Evolutionary conservation across 92 coral and sea anemone genomes (phyloP), one percentile per base, ranked within the genome.

Genomic region (Pocillopora meandrina): DNA sequence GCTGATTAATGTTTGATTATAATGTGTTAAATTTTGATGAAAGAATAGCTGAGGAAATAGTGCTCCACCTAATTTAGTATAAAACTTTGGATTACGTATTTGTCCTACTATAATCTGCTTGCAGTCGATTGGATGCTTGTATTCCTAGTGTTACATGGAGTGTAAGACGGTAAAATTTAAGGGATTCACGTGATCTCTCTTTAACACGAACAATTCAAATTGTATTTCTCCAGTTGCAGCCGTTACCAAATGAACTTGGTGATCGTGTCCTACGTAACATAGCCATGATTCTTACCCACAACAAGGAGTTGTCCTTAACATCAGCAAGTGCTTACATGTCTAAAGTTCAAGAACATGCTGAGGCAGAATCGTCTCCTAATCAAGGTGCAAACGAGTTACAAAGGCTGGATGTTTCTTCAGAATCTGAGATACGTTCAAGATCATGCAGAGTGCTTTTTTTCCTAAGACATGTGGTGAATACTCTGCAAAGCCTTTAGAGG

Each of bases 251-350:
- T 62, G 95, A 95, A 66, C 78, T 93, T 55, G 88, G 84, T 72
- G 98, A 94, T 56, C 95, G 95, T 56, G 93, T 91, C 9, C 88
- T 95, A 5, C 95, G 94, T 49, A 91, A 92, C 14, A 71, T 88
- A 47, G 88, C 93, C 71, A 87, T 89, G 91, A 91, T 92, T 70
- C 93, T 95, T 11, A 93, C 98, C 18, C 97, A 90, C 52, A 90
- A 89, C 85, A 79, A 85, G 35, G 86, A 71, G 60, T 61, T 93
- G 59, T 88, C 93, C 66, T 84, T 93, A 13, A 93, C 97, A 10
- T 83, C 77, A 23, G 70, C 93, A 56, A 82, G 91, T 66, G 84
- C 57, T 33, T 23, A 4, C 49, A 68, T 57, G 73, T 21, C 31
- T 77, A 49, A 12, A 62, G 56, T 47, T 21, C 33, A 15, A 2